These are phyloP conservation scores for Pseudochaenichthys georgianus DNA, from an alignment of 2,797 vertebrate species.

Conservation along the genomic window DNA sequence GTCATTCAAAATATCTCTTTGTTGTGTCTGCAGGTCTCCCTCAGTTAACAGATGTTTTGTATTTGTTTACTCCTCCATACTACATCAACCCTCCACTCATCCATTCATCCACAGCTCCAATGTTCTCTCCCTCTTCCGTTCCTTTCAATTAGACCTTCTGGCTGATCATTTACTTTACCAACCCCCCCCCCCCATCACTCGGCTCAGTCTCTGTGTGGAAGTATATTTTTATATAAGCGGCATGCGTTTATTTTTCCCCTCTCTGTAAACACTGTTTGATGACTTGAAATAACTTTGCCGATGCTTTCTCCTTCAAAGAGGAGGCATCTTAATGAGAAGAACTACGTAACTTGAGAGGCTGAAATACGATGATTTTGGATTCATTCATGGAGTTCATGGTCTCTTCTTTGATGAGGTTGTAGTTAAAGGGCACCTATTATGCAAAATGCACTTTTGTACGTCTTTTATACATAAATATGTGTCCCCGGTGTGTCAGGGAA, in stretches of 20 bases:
- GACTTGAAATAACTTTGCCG: conserved; percentile 53
- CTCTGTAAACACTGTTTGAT: conserved; percentile 65
- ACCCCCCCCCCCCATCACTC: conserved; percentile 20
- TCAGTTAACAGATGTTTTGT: conserved; percentile 46
- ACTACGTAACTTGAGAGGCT: conserved; percentile 16
- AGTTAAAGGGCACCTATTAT: not conserved
- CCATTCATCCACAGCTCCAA: conserved; percentile 33
- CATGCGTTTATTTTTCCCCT: conserved; percentile 65
- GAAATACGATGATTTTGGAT: conserved; percentile 2
- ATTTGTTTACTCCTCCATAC: conserved; percentile 28
- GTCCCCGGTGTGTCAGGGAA: no score
- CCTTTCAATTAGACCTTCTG: conserved; percentile 61
- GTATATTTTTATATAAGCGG: conserved; percentile 46
- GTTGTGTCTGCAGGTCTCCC: conserved; percentile 15
- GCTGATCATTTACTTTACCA: conserved; percentile 61
- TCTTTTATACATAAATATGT: no score
- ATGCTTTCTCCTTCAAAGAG: conserved; percentile 22
- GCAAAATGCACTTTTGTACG: no score
- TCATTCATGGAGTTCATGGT: conserved; percentile 18
- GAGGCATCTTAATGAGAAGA: conserved; percentile 9
- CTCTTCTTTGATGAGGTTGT: conserved; percentile 41
- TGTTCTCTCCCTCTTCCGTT: conserved; percentile 26
- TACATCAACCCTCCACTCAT: conserved; percentile 37
- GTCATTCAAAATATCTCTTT: not conserved
- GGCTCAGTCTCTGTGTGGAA: conserved; percentile 32